Base-by-base conservation (phyloP, 2,888 invertebrate genomes). In the Sphaeridia pumilis region DNA sequence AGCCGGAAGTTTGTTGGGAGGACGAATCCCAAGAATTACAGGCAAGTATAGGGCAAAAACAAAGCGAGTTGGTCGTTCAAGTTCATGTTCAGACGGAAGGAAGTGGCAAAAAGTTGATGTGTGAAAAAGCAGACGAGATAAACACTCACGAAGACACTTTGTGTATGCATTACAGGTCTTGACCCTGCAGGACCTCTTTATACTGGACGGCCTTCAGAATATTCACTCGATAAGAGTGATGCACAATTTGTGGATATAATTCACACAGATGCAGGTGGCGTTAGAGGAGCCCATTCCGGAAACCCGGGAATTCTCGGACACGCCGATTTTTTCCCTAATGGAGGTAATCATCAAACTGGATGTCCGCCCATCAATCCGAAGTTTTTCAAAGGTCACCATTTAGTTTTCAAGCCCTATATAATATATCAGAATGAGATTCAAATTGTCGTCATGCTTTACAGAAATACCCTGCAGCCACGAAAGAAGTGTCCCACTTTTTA, bases 211-310 rank as follows among this genome's bases (percentile, higher is more conserved):
- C 49, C 53, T 28, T 45, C 50, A 35, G 24, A 38, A 34, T 47
- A 55, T 20, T 43, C 54, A 27, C 53, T 61, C 24, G 58, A 58
- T 46, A 57, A 57, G 43, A 28, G 43, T n/a, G 55, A 60, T 46
- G 58, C 58, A 27, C 48, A 42, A 1, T 60, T 60, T 47, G 60
- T 60, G 0, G 60, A 60, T 26, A 43, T 60, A 10, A 53, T 60
- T 21, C 60, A 60, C 26, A 50, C 52, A 12, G 49, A 49, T 42
- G 57, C 54, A 24, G 49, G 46, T 3, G 59, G 57, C 1, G 25
- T 28, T 34, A 35, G 49, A n/a, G 56, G 52, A 28, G 43, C 45
- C 20, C 49, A 54, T 47, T 46, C 60, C 7, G 59, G 61, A 1
- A 46, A 55, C 21, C 22, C 10, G 5, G 55, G 57, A 3, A 26